These are phyloP conservation scores for Orycteropus afer DNA, from an alignment of 2,113 vertebrate genomes.

Conservation along the genomic window DNA sequence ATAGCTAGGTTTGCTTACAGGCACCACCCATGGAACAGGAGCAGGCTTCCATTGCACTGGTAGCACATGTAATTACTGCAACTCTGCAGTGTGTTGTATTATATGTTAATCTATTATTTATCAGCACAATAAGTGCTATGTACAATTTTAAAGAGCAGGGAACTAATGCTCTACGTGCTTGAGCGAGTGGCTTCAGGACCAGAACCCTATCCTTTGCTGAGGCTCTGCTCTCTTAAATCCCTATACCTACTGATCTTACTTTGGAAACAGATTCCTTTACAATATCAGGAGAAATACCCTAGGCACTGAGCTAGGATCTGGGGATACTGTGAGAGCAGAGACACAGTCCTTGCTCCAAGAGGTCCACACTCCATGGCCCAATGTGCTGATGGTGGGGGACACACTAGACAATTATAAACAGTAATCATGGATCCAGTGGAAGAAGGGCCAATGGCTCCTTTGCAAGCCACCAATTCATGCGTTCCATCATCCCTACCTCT, in stretches of 20 bases:
- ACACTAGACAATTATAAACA: not conserved
- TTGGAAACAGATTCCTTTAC: not conserved
- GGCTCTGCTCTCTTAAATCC: not conserved
- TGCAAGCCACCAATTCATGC: not conserved
- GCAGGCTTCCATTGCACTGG: not conserved
- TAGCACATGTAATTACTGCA: not conserved
- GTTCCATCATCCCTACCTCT: not conserved
- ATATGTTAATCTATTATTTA: not conserved
- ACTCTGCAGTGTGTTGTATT: not conserved
- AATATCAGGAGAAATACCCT: not conserved
- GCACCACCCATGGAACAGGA: not conserved
- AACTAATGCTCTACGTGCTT: not conserved
- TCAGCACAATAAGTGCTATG: not conserved
- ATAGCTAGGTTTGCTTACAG: not conserved
- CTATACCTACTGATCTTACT: not conserved
- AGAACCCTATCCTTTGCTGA: not conserved
- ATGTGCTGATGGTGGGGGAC: not conserved
- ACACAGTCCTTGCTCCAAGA: not conserved
- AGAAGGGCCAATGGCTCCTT: not conserved
- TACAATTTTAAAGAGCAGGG: not conserved
- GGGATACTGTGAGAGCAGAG: not conserved
- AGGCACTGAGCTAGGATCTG: not conserved
- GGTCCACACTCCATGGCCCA: accelerated
- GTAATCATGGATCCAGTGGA: not conserved
- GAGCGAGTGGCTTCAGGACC: not conserved